Conservation (phyloP, 2,797 vertebrate genomes). For the Peromyscus nudipes region DNA sequence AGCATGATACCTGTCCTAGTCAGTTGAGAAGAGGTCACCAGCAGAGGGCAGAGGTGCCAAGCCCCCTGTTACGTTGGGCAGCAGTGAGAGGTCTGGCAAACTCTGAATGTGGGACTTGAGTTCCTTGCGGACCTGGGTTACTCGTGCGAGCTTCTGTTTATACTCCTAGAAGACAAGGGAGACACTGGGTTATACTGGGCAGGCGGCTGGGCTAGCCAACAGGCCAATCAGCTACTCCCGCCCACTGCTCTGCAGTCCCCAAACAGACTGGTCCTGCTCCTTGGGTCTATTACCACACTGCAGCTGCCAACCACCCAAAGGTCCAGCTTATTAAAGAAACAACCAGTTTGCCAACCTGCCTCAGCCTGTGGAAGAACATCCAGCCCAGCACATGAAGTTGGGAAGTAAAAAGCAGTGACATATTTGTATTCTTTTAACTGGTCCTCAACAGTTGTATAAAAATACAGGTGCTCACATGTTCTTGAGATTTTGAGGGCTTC, state of each 20-base stretch:
- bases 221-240: neutral
- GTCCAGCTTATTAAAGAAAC: neutral
- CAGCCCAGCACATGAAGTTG: neutral
- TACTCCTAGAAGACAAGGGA: constrained; percentile 92
- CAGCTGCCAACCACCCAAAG: constrained; percentile 12
- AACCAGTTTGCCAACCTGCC: neutral
- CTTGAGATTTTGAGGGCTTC: neutral
- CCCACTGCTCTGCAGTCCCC: neutral
- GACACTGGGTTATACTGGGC: neutral
- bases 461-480: neutral
- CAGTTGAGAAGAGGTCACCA: constrained; percentile 98
- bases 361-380: neutral
- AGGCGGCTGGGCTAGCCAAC: neutral
- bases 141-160: constrained; percentile 98
- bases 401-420: constrained; percentile 42
- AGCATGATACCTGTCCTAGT: constrained; percentile 89
- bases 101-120: constrained; percentile 99
- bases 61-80: constrained; percentile 97
- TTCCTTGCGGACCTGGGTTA: constrained; percentile 98
- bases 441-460: neutral
- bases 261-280: neutral
- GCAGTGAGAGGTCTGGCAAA: constrained; percentile 97
- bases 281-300: neutral
- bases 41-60: constrained; percentile 98
- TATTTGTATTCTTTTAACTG: neutral